Evolutionary conservation across 2,113 vertebrate species (phyloP), one percentile per base, ranked within the genome.

Genomic region (Megaleporinus macrocephalus): DNA sequence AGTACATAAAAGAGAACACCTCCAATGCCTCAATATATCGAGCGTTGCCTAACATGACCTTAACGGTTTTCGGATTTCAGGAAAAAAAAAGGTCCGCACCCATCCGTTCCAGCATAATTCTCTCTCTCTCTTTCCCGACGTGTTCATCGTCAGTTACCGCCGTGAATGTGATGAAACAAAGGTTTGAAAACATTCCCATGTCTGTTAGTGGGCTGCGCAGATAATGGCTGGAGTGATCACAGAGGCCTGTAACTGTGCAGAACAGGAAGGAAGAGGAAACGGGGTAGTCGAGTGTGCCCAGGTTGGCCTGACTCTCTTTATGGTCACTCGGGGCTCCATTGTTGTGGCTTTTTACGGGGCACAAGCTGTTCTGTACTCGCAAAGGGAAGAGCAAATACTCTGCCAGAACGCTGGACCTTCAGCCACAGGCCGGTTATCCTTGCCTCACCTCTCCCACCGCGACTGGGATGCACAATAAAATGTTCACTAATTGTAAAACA

Each of bases 261-360:
- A 83, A 85, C 90, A 88, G 91, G 91, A 93, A 94, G 92, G 91
- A 93, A 93, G 76, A 79, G 47, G 85, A 85, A 91, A 83, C 83
- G 89, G 87, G 83, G 85, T 87, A 88, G 91, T 88, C 86, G 86
- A 89, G 88, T 72, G 72, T 88, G 86, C 82, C 81, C 84, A 88
- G 86, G 86, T 85, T 88, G 83, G 84, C 84, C 86, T 83, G 78
- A 82, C 87, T 73, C 81, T 76, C 69, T 92, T 92, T 88, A 91
- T 62, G 78, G 85, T 86, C 86, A 88, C 81, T 88, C 83, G 76
- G 90, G 87, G 87, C 82, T 87, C 84, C 88, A 93, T 93, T 94
- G 93, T 93, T 91, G 85, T 44, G 89, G 55, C 24, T 20, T 62
- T 72, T 68, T 47, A 66, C 41, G 15, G 61, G 65, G 65, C 20